phyloP scores from a whole-genome alignment of 1,140 invertebrate genomes.

The Panulirus ornatus region DNA sequence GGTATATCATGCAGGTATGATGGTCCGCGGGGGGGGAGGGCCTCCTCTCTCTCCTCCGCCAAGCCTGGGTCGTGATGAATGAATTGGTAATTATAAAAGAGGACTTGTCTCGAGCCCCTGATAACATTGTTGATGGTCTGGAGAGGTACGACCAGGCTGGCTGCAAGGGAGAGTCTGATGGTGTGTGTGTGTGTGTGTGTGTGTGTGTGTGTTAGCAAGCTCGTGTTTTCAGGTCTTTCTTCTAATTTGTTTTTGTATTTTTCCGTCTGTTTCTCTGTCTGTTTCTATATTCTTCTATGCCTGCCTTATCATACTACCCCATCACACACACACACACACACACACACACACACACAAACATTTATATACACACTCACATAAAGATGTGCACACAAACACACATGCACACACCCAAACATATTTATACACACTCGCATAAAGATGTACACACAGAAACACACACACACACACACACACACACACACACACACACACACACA shows the following conservation, averaged over 20 bases:
- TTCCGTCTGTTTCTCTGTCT: slow-evolving; percentile 13
- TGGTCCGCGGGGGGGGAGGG: no score
- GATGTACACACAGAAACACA: slow-evolving; percentile 19
- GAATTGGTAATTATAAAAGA: background rate
- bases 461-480: slow-evolving; percentile 45
- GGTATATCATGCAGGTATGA: slow-evolving; percentile 1
- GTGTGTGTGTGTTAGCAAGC: background rate
- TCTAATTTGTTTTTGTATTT: background rate
- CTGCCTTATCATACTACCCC: background rate
- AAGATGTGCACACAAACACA: slow-evolving; percentile 1
- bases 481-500: slow-evolving; percentile 45
- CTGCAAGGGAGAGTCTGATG: no score
- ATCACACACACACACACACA: slow-evolving; percentile 9
- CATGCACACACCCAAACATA: background rate
- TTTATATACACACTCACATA: background rate
- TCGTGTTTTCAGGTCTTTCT: no score
- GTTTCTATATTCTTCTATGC: background rate
- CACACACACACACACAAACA: slow-evolving; percentile 8
- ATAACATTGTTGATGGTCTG: background rate
- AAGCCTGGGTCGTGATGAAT: background rate
- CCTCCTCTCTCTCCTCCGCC: no score
- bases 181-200: background rate
- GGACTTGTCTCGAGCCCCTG: background rate
- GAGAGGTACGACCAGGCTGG: background rate
- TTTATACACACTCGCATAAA: background rate